phyloP scores from a whole-genome alignment of 1,140 invertebrate genomes.

The Thereuonema tuberculata region DNA sequence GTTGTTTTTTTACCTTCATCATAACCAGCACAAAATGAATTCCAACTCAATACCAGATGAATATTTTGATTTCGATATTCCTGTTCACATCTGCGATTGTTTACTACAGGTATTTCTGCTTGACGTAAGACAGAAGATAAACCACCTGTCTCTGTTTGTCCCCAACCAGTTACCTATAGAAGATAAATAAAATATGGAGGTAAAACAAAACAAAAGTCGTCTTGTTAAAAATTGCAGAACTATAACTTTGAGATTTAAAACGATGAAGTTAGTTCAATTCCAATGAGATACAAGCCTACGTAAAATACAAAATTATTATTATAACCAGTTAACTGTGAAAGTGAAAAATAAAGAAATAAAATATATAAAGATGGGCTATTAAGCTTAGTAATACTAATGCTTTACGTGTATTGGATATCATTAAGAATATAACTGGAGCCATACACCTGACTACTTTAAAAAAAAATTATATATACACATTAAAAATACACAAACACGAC shows the following conservation, averaged over 20 bases:
- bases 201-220: background rate
- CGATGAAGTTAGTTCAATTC: background rate
- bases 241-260: background rate
- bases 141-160: background rate
- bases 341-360: too few species aligned
- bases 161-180: background rate
- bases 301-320: too few species aligned
- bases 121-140: background rate
- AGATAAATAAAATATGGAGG: background rate
- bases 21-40: background rate
- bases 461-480: too few species aligned
- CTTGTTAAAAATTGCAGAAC: background rate
- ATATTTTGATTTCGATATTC: background rate
- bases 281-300: background rate
- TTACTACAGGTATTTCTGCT: background rate
- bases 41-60: background rate
- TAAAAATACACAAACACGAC: too few species aligned
- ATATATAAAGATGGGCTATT: too few species aligned
- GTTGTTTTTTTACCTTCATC: background rate
- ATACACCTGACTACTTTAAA: too few species aligned
- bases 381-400: too few species aligned
- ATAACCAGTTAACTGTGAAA: too few species aligned
- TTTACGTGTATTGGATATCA: too few species aligned
- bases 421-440: too few species aligned
- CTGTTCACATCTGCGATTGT: background rate